A percentile compares a stretch with the other conserved stretches of the same genome.
phyloP scores from a whole-genome alignment of 30 jellyfish, hydroid and myxozoan genomes.

The Pelagia noctiluca region DNA sequence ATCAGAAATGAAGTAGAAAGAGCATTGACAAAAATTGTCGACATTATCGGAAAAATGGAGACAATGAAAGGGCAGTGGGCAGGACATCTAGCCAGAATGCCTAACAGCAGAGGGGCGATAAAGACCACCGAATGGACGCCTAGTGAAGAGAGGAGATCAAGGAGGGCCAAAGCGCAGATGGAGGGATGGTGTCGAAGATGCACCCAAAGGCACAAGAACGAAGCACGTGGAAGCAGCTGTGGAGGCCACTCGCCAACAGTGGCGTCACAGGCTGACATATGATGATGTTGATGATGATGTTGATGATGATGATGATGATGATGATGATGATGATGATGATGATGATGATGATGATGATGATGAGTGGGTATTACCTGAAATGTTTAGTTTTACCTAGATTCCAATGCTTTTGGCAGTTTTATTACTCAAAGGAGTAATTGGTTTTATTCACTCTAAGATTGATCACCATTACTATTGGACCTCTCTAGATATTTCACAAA shows the following conservation, averaged over 20 bases:
- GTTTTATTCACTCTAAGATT: too few species aligned
- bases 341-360: too few species aligned
- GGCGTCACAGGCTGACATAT: too few species aligned
- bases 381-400: too few species aligned
- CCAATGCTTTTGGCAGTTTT: too few species aligned
- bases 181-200: constrained; percentile 9
- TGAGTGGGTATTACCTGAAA: too few species aligned
- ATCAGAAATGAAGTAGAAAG: constrained; percentile 14
- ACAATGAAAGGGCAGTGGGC: constrained; percentile 31
- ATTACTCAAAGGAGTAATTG: too few species aligned
- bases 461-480: too few species aligned
- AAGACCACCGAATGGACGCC: constrained; percentile 7
- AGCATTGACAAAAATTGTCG: constrained; percentile 7
- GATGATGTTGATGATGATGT: too few species aligned
- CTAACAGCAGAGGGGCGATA: constrained; percentile 10
- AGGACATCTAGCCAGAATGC: constrained; percentile 14
- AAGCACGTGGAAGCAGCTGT: constrained; percentile 7
- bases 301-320: too few species aligned
- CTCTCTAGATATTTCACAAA: too few species aligned
- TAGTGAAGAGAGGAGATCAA: neutral
- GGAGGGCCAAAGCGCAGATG: constrained; percentile 1
- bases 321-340: too few species aligned
- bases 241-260: neutral
- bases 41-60: neutral
- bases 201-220: neutral